These are phyloP conservation scores for Pseudomyrmex pallidus DNA, from an alignment of 1,140 invertebrate genomes.

Conservation along the genomic window DNA sequence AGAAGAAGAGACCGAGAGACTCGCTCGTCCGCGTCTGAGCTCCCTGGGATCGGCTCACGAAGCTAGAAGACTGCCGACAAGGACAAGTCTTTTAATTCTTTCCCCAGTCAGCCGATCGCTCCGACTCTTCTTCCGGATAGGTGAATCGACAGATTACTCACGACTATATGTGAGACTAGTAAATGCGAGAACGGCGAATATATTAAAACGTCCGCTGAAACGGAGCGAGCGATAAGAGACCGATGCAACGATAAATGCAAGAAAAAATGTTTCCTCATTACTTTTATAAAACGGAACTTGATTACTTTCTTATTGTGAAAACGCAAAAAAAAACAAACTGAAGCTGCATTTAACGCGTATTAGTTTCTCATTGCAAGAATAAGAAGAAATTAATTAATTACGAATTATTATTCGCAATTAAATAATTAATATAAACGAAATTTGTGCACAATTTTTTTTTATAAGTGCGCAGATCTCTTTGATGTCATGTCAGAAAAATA, in stretches of 20 bases:
- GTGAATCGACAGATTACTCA: slow-evolving; percentile 66
- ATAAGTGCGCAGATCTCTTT: neutral
- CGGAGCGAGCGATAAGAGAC: slow-evolving; percentile 1
- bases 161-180: slow-evolving; percentile 13
- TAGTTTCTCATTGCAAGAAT: neutral
- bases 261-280: slow-evolving; percentile 2
- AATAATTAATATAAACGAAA: neutral
- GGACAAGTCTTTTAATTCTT: slow-evolving; percentile 69
- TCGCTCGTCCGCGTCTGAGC: slow-evolving; percentile 70
- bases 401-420: neutral
- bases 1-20: slow-evolving; percentile 29
- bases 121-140: slow-evolving; percentile 47
- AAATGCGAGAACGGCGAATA: slow-evolving; percentile 18
- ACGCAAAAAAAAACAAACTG: neutral
- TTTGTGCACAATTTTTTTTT: neutral
- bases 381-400: no score
- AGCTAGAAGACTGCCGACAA: slow-evolving; percentile 62
- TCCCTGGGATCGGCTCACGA: slow-evolving; percentile 70
- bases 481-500: neutral
- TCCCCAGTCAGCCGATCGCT: slow-evolving; percentile 56
- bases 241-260: slow-evolving; percentile 9
- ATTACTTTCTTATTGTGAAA: neutral
- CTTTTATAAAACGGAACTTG: neutral
- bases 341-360: neutral
- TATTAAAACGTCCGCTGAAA: slow-evolving; percentile 27